phyloP scores from a whole-genome alignment of 1,140 invertebrate genomes.

The Apis mellifera region DNA sequence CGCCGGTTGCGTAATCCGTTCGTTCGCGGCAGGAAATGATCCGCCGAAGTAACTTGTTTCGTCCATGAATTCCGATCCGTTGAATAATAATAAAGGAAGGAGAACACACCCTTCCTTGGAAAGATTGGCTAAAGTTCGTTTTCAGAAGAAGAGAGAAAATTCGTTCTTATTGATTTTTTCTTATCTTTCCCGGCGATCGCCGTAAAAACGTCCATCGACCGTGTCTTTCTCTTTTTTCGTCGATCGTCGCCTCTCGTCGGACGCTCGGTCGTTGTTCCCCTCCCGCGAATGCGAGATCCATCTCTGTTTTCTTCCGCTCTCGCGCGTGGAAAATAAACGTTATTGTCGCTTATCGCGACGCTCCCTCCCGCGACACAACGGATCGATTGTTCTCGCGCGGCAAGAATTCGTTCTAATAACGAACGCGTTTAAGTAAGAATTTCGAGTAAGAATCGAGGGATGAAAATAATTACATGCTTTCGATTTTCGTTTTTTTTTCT shows the following conservation, averaged over 20 bases:
- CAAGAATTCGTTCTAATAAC: background rate
- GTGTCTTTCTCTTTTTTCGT: background rate
- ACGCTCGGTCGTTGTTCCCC: slow-evolving; percentile 34
- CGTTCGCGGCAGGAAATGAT: slow-evolving; percentile 35
- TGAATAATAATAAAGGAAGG: slow-evolving; percentile 36
- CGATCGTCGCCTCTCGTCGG: background rate
- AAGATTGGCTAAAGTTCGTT: background rate
- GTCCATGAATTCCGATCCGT: slow-evolving; percentile 27
- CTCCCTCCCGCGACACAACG: slow-evolving; percentile 24
- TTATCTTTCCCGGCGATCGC: background rate
- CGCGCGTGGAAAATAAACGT: background rate
- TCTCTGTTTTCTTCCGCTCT: slow-evolving; percentile 32
- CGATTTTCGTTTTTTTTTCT: background rate
- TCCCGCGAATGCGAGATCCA: background rate
- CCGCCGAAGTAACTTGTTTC: slow-evolving; percentile 32
- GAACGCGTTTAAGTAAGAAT: background rate
- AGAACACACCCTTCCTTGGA: background rate
- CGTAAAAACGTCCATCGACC: slow-evolving; percentile 12
- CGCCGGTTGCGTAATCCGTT: slow-evolving; percentile 22
- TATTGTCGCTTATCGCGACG: background rate
- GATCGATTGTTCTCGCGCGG: slow-evolving; percentile 11
- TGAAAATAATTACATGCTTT: slow-evolving; percentile 24
- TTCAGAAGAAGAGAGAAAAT: too few species aligned
- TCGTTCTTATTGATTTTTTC: too few species aligned
- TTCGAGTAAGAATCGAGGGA: background rate